phyloP scores from a whole-genome alignment of 1,140 invertebrate species.

The Wiebesia pumilae region DNA sequence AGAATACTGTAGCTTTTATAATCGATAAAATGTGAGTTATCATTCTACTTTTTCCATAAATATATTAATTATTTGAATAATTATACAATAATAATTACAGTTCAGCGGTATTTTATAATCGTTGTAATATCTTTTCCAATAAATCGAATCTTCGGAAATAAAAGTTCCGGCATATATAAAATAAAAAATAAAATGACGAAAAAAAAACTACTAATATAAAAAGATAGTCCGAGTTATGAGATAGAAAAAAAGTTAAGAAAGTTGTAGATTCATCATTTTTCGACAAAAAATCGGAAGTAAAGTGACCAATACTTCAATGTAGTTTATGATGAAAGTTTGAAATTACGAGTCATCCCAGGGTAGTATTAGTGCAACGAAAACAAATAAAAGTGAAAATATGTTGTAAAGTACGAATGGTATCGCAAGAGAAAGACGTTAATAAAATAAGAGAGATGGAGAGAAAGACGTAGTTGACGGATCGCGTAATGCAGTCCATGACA shows the following conservation, averaged over 20 bases:
- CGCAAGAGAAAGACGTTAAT: neutral
- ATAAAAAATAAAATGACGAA: neutral
- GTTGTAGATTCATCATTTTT: neutral
- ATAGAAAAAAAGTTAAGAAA: no score
- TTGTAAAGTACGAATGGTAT: neutral
- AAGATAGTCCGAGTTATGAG: no score
- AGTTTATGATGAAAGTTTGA: neutral
- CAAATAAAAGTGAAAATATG: neutral
- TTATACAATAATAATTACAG: no score
- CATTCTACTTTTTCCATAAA: no score
- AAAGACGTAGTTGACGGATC: constrained; percentile 36
- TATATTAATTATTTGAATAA: no score
- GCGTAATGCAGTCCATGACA: constrained; percentile 49
- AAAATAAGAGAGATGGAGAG: constrained; percentile 10
- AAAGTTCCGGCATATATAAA: neutral
- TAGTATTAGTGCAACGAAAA: neutral
- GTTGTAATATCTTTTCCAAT: neutral
- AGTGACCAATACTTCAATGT: neutral
- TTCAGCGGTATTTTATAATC: no score
- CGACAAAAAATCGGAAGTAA: neutral
- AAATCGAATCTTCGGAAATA: neutral
- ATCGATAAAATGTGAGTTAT: no score
- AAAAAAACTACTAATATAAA: neutral
- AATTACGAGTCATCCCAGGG: neutral
- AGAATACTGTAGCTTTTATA: no score